phyloP scores from a whole-genome alignment of 2,113 vertebrate species.

The Aramus guarauna region DNA sequence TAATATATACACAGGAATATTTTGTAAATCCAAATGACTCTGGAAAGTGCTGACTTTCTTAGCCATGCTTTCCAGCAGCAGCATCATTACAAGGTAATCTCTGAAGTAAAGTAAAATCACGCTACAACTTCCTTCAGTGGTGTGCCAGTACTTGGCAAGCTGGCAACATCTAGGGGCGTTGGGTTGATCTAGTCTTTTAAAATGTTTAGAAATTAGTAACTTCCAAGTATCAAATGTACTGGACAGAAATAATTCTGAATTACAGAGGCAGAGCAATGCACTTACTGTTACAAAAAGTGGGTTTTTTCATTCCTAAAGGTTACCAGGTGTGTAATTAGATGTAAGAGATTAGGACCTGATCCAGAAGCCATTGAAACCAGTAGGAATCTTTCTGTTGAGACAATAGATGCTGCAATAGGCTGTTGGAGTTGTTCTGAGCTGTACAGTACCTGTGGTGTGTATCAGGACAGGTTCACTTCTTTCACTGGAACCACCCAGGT shows the following conservation, averaged over 20 bases:
- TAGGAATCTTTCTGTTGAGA: background rate
- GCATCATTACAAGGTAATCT: background rate
- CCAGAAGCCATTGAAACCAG: background rate
- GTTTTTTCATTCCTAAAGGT: background rate
- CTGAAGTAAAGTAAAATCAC: background rate
- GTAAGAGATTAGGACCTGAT: background rate
- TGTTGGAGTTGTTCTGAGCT: background rate
- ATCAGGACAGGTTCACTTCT: conserved; percentile 77
- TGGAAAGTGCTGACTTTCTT: background rate
- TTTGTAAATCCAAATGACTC: background rate
- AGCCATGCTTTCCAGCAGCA: background rate
- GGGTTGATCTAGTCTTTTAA: background rate
- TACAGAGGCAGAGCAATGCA: background rate
- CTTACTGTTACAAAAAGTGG: background rate
- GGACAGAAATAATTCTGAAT: background rate
- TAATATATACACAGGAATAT: background rate
- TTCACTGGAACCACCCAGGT: conserved; percentile 87
- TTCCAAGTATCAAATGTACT: background rate
- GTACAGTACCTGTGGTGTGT: conserved; percentile 82
- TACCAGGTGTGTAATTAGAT: conserved; percentile 8
- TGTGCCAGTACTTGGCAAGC: background rate
- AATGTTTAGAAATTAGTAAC: background rate
- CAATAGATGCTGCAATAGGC: background rate
- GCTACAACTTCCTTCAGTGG: background rate
- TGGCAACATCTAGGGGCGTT: rapidly evolving